Evolutionary conservation across 2,888 invertebrate genomes (phyloP).

Genomic region (Salpingus planirostris): DNA sequence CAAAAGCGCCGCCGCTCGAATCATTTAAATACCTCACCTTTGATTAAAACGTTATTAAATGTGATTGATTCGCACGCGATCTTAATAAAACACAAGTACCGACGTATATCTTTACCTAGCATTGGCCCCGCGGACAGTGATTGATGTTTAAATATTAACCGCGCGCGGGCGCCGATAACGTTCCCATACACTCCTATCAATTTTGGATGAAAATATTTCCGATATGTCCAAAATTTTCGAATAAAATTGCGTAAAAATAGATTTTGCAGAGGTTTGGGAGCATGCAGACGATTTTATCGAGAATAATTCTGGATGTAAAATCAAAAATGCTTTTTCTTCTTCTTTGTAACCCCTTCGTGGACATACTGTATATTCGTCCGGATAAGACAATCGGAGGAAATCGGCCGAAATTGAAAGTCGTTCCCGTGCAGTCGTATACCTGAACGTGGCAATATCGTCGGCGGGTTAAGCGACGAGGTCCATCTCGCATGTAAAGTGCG

Average conservation of each 20-base stretch:
- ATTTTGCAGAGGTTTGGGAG: too few species aligned
- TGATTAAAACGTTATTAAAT: constrained; percentile 14
- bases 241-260: too few species aligned
- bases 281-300: too few species aligned
- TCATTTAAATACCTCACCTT: constrained; percentile 14
- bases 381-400: too few species aligned
- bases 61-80: constrained; percentile 20
- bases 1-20: constrained; percentile 14
- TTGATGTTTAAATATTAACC: constrained; percentile 18
- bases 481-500: constrained; percentile 20
- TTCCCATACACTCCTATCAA: too few species aligned
- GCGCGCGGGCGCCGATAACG: too few species aligned
- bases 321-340: too few species aligned
- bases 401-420: constrained; percentile 10
- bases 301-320: too few species aligned
- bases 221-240: constrained; percentile 7
- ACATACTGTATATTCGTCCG: too few species aligned
- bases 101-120: constrained; percentile 4
- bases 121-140: constrained; percentile 16
- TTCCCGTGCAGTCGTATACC: constrained; percentile 8
- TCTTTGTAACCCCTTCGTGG: too few species aligned
- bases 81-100: constrained; percentile 14
- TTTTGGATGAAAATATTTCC: constrained; percentile 4
- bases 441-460: constrained; percentile 9
- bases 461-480: constrained; percentile 15